Percentiles rank a stretch among this genome's conserved stretches.
These are phyloP conservation scores for Myotis daubentonii DNA, from an alignment of 2,797 vertebrate genomes.

Conservation along the genomic window DNA sequence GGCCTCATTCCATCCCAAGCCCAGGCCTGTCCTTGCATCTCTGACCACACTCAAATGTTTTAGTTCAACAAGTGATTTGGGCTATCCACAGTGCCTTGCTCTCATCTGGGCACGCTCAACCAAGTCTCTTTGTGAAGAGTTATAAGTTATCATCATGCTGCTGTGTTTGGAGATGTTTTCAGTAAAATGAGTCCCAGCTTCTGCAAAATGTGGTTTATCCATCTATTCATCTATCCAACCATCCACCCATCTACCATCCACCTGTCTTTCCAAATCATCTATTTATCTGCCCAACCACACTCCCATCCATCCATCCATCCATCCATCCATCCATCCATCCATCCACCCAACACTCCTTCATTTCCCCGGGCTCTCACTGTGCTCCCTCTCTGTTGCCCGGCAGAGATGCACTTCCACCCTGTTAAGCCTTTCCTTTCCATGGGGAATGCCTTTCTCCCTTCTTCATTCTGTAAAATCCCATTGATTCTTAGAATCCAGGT, in stretches of 20 bases:
- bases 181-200: background rate
- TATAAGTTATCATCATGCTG: background rate
- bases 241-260: background rate
- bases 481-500: background rate
- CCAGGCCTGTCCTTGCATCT: background rate
- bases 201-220: background rate
- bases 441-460: background rate
- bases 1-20: background rate
- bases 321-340: background rate
- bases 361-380: background rate
- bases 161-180: background rate
- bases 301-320: too few species aligned
- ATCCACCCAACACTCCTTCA: background rate
- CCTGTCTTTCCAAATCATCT: background rate
- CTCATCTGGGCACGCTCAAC: slow-evolving; percentile 6
- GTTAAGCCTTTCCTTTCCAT: background rate
- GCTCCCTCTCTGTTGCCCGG: background rate
- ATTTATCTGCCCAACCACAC: background rate
- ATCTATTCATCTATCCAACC: background rate
- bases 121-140: background rate
- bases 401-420: background rate
- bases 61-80: background rate
- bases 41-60: slow-evolving; percentile 12
- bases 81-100: background rate
- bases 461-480: background rate